Conservation (phyloP, 2,113 vertebrate species). For the Archocentrus centrarchus region DNA sequence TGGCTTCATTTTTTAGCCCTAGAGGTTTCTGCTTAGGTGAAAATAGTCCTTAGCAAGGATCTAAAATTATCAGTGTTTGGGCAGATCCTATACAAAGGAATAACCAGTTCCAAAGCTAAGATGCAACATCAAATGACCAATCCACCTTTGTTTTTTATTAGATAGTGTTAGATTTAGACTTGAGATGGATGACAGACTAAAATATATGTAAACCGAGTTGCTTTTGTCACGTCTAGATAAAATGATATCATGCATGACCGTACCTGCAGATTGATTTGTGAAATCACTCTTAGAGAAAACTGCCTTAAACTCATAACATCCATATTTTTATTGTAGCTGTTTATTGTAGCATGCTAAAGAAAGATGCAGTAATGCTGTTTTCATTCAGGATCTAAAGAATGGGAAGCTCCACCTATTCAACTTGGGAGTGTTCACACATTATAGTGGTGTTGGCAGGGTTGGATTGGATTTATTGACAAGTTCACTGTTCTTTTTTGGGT, state of each 20-base stretch:
- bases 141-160: neutral
- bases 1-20: neutral
- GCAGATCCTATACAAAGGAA: neutral
- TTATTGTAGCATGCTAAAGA: rapidly evolving
- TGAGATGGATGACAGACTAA: neutral
- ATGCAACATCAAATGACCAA: neutral
- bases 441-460: too few relatives aligned
- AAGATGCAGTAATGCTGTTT: neutral
- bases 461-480: too few relatives aligned
- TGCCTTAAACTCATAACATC: too few relatives aligned
- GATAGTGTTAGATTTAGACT: neutral
- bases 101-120: neutral
- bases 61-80: neutral
- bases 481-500: too few relatives aligned
- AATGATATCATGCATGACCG: neutral
- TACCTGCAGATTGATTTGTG: neutral
- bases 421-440: too few relatives aligned
- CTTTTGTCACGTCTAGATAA: rapidly evolving
- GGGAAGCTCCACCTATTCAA: neutral
- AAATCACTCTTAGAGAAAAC: neutral
- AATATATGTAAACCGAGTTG: neutral
- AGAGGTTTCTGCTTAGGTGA: neutral
- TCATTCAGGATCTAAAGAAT: rapidly evolving
- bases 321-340: neutral
- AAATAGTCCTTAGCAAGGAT: neutral